Evolutionary conservation across 2,888 invertebrate species (phyloP).

Genomic region (Brassicogethes aeneus): DNA sequence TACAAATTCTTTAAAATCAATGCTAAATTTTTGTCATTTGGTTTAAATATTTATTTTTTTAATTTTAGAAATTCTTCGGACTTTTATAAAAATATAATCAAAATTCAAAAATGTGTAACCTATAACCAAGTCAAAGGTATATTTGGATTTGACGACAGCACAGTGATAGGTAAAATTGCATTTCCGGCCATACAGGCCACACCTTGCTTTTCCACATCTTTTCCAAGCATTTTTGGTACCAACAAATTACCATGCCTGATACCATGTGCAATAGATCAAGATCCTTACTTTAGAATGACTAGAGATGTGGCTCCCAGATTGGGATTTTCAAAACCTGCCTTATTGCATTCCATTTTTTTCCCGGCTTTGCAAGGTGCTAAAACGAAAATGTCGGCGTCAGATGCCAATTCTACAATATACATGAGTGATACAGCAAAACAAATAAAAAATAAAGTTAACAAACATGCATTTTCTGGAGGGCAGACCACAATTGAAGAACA

Average conservation of each 20-base stretch:
- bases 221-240: constrained; percentile 82
- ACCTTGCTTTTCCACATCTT: constrained; percentile 82
- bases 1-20: no score
- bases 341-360: constrained; percentile 60
- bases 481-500: constrained; percentile 91
- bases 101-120: constrained; percentile 90
- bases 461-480: constrained; percentile 98
- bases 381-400: constrained; percentile 98
- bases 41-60: no score
- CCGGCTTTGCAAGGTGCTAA: constrained; percentile 85
- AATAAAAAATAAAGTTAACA: constrained; percentile 92
- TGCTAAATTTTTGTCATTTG: no score
- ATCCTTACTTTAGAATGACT: constrained; percentile 98
- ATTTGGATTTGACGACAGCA: constrained; percentile 95
- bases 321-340: constrained; percentile 79
- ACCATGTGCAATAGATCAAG: constrained; percentile 99
- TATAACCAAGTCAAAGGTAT: constrained; percentile 97
- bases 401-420: constrained; percentile 86
- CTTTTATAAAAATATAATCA: constrained; percentile 88
- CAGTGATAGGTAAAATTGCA: constrained; percentile 91
- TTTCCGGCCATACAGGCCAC: constrained; percentile 97
- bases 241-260: constrained; percentile 77
- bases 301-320: constrained; percentile 94
- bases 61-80: constrained; percentile 72
- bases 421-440: constrained; percentile 93